Percentiles rank a stretch among this genome's conserved stretches.
phyloP scores from a whole-genome alignment of 2,113 vertebrate genomes.

The Furnarius figulus region DNA sequence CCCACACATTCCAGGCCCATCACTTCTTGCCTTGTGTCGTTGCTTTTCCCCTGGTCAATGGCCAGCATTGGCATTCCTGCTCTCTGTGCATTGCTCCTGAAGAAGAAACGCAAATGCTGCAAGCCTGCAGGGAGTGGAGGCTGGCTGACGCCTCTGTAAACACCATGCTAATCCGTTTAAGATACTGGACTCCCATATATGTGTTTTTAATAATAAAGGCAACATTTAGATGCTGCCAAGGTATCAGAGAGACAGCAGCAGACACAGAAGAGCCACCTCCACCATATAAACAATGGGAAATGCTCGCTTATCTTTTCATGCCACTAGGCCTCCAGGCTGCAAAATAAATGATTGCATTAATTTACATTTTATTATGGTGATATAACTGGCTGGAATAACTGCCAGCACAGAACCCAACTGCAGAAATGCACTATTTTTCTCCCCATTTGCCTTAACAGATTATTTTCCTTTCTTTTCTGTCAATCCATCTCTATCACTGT shows the following conservation, averaged over 20 bases:
- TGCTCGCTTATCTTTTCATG: conserved; percentile 57
- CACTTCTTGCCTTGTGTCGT: not conserved
- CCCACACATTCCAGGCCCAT: rapidly evolving
- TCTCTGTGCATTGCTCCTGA: not conserved
- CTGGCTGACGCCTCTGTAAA: conserved; percentile 6
- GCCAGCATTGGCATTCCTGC: not conserved
- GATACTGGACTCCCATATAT: conserved; percentile 48
- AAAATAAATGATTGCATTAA: conserved; percentile 57
- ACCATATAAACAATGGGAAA: conserved; percentile 64
- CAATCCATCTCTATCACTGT: not conserved
- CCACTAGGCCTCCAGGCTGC: conserved; percentile 51
- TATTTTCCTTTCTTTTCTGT: not conserved
- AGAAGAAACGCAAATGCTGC: not conserved
- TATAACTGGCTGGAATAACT: conserved; percentile 39
- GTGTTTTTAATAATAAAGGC: conserved; percentile 51
- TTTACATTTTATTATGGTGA: conserved; percentile 65
- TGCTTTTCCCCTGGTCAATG: not conserved
- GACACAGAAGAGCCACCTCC: conserved; percentile 13
- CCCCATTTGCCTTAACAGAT: conserved; percentile 8
- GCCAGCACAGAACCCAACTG: not conserved
- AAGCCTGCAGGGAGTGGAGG: not conserved
- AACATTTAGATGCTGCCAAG: conserved; percentile 57
- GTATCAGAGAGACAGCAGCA: conserved; percentile 8
- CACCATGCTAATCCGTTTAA: conserved; percentile 47
- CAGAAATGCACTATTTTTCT: conserved; percentile 38